Conservation (phyloP, 2,888 invertebrate genomes). For the Xylocampa areola region DNA sequence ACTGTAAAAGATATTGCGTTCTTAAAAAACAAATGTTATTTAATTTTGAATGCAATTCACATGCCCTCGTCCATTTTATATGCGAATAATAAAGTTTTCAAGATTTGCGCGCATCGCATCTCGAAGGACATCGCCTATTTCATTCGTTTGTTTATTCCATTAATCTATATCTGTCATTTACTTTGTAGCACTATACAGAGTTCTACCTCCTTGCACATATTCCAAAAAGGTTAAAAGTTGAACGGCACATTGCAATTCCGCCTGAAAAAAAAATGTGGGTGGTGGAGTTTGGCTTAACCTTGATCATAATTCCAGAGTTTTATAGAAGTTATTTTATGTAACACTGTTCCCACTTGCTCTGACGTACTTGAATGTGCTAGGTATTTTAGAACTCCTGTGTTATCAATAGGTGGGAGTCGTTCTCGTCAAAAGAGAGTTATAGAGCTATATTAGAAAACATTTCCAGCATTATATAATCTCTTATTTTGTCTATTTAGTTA, state of each 20-base stretch:
- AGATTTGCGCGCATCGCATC: constrained; percentile 39
- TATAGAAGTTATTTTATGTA: neutral
- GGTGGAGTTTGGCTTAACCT: too few relatives aligned
- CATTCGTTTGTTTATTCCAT: constrained; percentile 37
- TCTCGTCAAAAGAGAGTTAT: too few relatives aligned
- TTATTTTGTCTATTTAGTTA: neutral
- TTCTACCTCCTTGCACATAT: neutral
- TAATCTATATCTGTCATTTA: constrained; percentile 19
- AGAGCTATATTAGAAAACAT: too few relatives aligned
- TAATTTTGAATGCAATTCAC: constrained; percentile 34
- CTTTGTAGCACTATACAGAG: too few relatives aligned
- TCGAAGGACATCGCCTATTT: constrained; percentile 45
- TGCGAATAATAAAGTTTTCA: constrained; percentile 38
- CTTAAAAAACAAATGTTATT: constrained; percentile 16
- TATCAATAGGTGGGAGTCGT: too few relatives aligned
- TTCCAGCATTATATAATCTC: too few relatives aligned
- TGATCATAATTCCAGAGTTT: neutral
- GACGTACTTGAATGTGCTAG: too few relatives aligned
- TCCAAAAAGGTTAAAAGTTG: neutral
- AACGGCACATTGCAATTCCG: too few relatives aligned
- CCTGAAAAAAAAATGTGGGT: too few relatives aligned
- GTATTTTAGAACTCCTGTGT: too few relatives aligned
- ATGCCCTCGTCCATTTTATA: constrained; percentile 15
- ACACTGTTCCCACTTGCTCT: too few relatives aligned
- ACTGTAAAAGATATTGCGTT: neutral